Evolutionary conservation across 92 coral and sea anemone species (phyloP).

Genomic region (Phenganax stokvisi): DNA sequence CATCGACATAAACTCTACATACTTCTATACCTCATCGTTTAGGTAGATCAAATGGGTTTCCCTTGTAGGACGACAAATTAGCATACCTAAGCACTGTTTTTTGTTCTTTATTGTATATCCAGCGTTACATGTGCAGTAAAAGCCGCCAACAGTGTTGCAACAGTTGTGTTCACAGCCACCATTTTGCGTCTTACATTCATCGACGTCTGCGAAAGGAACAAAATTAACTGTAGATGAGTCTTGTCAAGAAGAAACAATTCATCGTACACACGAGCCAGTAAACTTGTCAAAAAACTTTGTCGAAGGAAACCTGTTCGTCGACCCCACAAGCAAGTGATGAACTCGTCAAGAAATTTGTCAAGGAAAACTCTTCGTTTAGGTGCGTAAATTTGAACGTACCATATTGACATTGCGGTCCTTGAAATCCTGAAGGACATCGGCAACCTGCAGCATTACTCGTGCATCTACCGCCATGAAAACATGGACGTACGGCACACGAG

Average conservation of each 20-base stretch:
- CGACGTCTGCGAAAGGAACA: constrained; percentile 31
- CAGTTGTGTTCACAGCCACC: constrained; percentile 49
- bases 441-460: constrained; percentile 38
- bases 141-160: constrained; percentile 44
- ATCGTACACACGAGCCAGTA: neutral
- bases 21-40: neutral
- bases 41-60: neutral
- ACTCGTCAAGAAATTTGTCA: too few species aligned
- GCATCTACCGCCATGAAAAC: constrained; percentile 53
- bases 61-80: neutral
- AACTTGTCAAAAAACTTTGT: too few species aligned
- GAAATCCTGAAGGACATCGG: constrained; percentile 45
- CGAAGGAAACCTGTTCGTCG: too few species aligned
- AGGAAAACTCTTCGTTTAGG: too few species aligned
- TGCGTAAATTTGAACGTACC: constrained; percentile 10
- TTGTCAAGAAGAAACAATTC: neutral
- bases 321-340: too few species aligned
- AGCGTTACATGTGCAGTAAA: constrained; percentile 45
- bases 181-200: constrained; percentile 47
- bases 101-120: constrained; percentile 34
- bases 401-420: constrained; percentile 51
- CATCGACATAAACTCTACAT: neutral
- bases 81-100: constrained; percentile 37
- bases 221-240: neutral
- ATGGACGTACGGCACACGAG: constrained; percentile 44